A percentile compares a stretch with the other conserved stretches of the same genome.
Conservation (phyloP, 2,113 vertebrate species). For the Urocolius indicus region DNA sequence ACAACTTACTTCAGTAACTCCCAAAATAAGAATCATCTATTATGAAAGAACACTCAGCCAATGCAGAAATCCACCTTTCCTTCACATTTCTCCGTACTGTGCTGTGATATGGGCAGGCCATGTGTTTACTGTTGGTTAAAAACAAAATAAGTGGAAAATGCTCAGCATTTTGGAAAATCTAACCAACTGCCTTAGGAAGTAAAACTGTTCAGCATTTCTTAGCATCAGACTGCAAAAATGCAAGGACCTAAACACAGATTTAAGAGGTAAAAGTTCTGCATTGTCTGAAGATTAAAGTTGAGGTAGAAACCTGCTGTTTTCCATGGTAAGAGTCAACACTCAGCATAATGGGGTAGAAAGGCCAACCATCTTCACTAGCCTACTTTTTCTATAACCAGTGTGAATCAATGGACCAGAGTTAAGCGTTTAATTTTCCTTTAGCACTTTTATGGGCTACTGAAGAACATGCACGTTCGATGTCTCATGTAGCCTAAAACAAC, state of each 20-base stretch:
- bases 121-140: neutral
- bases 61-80: slow-evolving; percentile 39
- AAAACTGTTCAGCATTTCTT: neutral
- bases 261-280: neutral
- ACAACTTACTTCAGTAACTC: slow-evolving; percentile 13
- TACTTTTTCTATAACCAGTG: neutral
- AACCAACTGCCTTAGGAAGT: neutral
- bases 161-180: neutral
- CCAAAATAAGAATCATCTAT: neutral
- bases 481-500: neutral
- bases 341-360: neutral
- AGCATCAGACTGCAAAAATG: neutral
- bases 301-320: neutral
- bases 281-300: neutral
- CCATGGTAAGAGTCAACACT: neutral
- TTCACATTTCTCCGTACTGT: neutral
- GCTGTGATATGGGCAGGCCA: neutral
- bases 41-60: slow-evolving; percentile 9
- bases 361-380: neutral
- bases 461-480: neutral
- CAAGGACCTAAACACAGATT: neutral
- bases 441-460: neutral
- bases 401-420: neutral
- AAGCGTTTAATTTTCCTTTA: neutral
- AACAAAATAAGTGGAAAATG: neutral